Evolutionary conservation across 2,113 vertebrate genomes (phyloP).

Genomic region (Microtus richardsoni): DNA sequence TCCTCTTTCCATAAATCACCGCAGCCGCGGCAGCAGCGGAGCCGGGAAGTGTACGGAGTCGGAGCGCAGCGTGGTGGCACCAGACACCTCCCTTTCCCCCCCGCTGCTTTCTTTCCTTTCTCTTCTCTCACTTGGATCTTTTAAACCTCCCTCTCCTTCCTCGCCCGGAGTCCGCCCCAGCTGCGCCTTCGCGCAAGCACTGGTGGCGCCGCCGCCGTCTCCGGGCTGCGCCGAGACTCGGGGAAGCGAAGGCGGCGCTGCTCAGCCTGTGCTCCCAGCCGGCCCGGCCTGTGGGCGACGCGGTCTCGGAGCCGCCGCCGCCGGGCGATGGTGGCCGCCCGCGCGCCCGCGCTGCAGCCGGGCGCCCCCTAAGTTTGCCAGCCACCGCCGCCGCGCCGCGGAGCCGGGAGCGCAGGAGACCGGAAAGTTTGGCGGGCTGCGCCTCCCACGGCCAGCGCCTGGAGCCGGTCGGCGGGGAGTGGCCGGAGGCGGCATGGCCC

Average conservation of each 20-base stretch:
- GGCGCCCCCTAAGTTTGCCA: slow-evolving; percentile 75
- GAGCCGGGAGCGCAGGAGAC: slow-evolving; percentile 16
- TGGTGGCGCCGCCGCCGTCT: slow-evolving; percentile 5
- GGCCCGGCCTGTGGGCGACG: not conserved
- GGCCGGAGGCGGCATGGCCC: slow-evolving; percentile 70
- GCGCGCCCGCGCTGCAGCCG: slow-evolving; percentile 61
- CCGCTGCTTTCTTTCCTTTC: slow-evolving; percentile 17
- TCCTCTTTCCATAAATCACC: slow-evolving; percentile 74
- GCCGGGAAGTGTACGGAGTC: slow-evolving; percentile 73
- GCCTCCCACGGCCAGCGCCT: slow-evolving; percentile 37
- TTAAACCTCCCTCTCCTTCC: slow-evolving; percentile 54
- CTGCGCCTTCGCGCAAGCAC: not conserved
- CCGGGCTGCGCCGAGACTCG: not conserved
- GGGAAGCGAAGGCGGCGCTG: not conserved
- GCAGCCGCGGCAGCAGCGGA: slow-evolving; percentile 29
- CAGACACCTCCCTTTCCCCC: slow-evolving; percentile 74
- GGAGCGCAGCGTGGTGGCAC: slow-evolving; percentile 74
- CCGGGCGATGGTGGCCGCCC: slow-evolving; percentile 72
- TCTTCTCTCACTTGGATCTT: slow-evolving; percentile 57
- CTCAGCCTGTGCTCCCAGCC: not conserved
- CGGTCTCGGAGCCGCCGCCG: not conserved
- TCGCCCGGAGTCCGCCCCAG: slow-evolving; percentile 50
- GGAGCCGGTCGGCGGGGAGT: slow-evolving; percentile 39
- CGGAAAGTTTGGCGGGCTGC: slow-evolving; percentile 74
- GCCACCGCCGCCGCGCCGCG: slow-evolving; percentile 42